These are phyloP conservation scores for Pogonocichla stellata DNA, from an alignment of 2,113 vertebrate genomes.

Conservation along the genomic window DNA sequence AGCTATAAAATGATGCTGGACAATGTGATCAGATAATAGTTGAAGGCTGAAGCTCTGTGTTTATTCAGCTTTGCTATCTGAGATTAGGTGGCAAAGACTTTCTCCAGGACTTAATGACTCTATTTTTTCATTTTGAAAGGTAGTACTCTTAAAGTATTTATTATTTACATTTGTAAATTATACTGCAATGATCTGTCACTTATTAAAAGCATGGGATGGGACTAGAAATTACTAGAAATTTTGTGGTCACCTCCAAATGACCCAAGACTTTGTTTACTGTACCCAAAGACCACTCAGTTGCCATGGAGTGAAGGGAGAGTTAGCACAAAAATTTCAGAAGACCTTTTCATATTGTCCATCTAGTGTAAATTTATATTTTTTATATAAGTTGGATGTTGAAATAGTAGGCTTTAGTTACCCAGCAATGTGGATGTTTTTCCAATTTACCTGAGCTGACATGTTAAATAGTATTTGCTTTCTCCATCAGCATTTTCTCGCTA, in stretches of 20 bases:
- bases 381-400: neutral
- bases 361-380: neutral
- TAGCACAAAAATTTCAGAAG: neutral
- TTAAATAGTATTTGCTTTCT: neutral
- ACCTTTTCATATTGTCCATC: neutral
- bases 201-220: neutral
- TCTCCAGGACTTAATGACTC: conserved; percentile 7
- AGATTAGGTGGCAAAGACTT: conserved; percentile 32
- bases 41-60: neutral
- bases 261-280: neutral
- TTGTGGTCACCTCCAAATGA: conserved; percentile 10
- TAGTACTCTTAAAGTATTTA: conserved; percentile 6
- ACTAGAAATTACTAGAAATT: neutral
- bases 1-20: conserved; percentile 36
- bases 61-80: conserved; percentile 47
- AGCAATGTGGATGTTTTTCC: neutral
- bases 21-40: conserved; percentile 25
- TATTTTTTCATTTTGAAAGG: conserved; percentile 9
- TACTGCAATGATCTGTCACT: neutral
- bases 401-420: neutral
- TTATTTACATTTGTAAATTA: conserved; percentile 4
- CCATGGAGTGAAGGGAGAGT: neutral
- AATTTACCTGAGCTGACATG: neutral
- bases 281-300: neutral
- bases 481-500: neutral